Conservation (phyloP, 2,113 vertebrate species). For the Uropsilus gracilis region DNA sequence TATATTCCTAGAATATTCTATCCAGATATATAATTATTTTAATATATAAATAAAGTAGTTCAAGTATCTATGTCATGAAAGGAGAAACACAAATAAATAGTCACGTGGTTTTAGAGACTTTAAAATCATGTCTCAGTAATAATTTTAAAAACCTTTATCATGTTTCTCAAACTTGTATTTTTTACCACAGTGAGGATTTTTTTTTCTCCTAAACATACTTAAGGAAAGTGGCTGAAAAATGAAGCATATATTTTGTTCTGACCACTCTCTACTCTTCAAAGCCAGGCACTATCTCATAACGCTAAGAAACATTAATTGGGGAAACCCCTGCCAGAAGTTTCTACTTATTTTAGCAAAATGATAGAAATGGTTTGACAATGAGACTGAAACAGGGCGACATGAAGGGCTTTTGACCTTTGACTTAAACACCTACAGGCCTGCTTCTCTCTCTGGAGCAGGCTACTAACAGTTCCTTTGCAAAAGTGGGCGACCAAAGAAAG, state of each 20-base stretch:
- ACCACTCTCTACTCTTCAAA: not conserved
- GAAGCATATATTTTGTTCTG: not conserved
- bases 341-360: constrained; percentile 11
- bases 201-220: not conserved
- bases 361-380: not conserved
- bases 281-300: not conserved
- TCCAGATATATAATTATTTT: not conserved
- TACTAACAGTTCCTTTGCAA: no score
- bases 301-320: not conserved
- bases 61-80: not conserved
- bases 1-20: not conserved
- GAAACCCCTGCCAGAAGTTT: not conserved
- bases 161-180: not conserved
- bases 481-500: no score
- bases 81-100: not conserved
- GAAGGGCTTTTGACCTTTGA: no score
- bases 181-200: not conserved
- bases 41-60: not conserved
- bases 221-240: constrained; percentile 2
- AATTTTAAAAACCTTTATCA: not conserved
- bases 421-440: no score
- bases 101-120: not conserved
- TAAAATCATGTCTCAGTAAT: not conserved
- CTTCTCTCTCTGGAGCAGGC: no score
- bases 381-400: no score